A percentile compares a stretch with the other conserved stretches of the same genome.
These are phyloP conservation scores for Cyanistes caeruleus DNA, from an alignment of 2,113 vertebrate species.

Conservation along the genomic window DNA sequence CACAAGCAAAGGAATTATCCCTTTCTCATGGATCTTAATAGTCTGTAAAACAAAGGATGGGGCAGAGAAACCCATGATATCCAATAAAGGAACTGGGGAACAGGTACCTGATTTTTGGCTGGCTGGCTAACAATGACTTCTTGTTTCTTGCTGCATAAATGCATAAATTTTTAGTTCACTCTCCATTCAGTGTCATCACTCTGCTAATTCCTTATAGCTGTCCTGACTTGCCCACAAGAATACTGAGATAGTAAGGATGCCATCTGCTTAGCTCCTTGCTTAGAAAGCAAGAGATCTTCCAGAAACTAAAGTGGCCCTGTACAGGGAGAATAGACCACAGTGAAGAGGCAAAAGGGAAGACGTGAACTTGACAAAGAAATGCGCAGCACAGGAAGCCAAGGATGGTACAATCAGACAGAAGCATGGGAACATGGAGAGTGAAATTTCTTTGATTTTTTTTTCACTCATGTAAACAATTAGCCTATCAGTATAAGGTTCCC, in stretches of 20 bases:
- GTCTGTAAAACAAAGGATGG: neutral
- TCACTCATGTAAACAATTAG: slow-evolving; percentile 30
- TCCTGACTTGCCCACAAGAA: neutral
- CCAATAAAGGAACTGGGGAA: neutral
- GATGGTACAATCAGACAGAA: neutral
- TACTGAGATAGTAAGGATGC: neutral
- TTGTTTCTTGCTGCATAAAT: neutral
- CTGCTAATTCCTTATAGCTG: neutral
- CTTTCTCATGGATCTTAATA: neutral
- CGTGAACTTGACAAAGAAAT: neutral
- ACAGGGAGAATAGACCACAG: neutral
- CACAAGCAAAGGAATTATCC: neutral
- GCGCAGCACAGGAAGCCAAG: neutral
- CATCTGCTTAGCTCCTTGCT: neutral
- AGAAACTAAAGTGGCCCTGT: neutral
- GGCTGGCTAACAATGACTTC: neutral
- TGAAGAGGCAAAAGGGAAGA: neutral
- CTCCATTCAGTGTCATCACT: neutral
- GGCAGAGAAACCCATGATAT: neutral
- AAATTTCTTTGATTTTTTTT: slow-evolving; percentile 17
- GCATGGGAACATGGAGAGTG: neutral
- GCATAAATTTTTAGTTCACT: neutral
- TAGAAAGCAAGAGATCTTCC: neutral
- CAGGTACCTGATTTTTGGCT: neutral
- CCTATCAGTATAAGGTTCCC: slow-evolving; percentile 13